A percentile compares a stretch with the other conserved stretches of the same genome.
Evolutionary conservation across 2,113 vertebrate species (phyloP).

Genomic region (Callorhinus ursinus): DNA sequence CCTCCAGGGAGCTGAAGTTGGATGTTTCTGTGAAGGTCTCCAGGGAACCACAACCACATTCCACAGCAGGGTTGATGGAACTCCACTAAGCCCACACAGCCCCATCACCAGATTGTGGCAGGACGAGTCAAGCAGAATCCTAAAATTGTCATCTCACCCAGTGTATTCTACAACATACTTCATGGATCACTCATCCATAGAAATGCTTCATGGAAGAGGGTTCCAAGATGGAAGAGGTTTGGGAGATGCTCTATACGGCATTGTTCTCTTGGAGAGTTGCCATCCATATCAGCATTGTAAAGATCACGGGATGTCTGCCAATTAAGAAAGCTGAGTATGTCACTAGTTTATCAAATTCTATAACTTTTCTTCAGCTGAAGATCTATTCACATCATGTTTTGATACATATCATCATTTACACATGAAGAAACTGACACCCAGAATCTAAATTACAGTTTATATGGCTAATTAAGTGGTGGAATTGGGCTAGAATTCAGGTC

Average conservation of each 20-base stretch:
- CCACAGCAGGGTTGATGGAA: not conserved
- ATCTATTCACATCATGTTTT: not conserved
- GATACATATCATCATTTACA: not conserved
- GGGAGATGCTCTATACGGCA: not conserved
- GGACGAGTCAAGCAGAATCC: not conserved
- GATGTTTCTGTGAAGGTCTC: not conserved
- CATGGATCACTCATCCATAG: not conserved
- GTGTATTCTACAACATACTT: not conserved
- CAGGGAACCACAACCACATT: not conserved
- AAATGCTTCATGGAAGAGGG: not conserved
- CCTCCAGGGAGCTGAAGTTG: not conserved
- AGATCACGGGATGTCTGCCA: not conserved
- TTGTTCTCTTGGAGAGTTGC: not conserved
- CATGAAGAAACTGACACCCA: not conserved
- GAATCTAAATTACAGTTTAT: not conserved
- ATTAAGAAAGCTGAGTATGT: not conserved
- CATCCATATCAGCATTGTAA: not conserved
- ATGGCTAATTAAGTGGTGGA: not conserved
- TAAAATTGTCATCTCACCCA: not conserved
- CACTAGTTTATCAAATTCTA: not conserved
- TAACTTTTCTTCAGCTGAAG: not conserved
- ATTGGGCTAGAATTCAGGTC: not conserved
- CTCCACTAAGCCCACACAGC: not conserved
- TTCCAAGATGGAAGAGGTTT: not conserved
- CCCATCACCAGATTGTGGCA: not conserved